These are phyloP conservation scores for Chaetura pelagica DNA, from an alignment of 2,113 vertebrate genomes.

Conservation along the genomic window DNA sequence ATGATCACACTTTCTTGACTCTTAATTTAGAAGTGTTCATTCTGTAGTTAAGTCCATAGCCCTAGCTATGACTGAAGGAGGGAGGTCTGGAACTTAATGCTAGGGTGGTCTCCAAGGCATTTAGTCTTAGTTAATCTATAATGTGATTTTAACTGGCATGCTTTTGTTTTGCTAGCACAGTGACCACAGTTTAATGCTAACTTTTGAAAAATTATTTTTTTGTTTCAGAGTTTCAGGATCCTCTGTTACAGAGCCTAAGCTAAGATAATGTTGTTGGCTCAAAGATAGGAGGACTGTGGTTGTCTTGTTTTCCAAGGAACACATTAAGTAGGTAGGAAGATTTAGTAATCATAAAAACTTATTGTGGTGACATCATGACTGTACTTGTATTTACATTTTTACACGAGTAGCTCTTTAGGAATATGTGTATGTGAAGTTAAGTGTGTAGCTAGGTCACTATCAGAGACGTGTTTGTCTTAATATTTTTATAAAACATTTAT, in stretches of 20 bases:
- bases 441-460: neutral
- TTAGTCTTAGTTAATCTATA: constrained; percentile 9
- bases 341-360: neutral
- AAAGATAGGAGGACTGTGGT: neutral
- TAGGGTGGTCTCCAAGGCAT: neutral
- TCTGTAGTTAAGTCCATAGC: neutral
- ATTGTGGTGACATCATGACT: neutral
- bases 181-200: neutral
- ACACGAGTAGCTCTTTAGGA: neutral
- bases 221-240: neutral
- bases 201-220: neutral
- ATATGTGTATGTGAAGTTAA: neutral
- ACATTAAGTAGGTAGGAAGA: neutral
- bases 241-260: neutral
- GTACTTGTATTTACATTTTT: neutral
- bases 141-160: neutral
- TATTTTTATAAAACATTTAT: neutral
- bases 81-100: neutral
- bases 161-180: neutral
- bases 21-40: neutral
- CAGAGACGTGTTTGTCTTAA: neutral
- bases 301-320: rapidly evolving
- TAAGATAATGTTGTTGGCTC: neutral
- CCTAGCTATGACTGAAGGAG: neutral
- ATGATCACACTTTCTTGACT: neutral